Evolutionary conservation across 2,888 invertebrate genomes (phyloP), one percentile per base, ranked within the genome.

Genomic region (Taenaris catops): DNA sequence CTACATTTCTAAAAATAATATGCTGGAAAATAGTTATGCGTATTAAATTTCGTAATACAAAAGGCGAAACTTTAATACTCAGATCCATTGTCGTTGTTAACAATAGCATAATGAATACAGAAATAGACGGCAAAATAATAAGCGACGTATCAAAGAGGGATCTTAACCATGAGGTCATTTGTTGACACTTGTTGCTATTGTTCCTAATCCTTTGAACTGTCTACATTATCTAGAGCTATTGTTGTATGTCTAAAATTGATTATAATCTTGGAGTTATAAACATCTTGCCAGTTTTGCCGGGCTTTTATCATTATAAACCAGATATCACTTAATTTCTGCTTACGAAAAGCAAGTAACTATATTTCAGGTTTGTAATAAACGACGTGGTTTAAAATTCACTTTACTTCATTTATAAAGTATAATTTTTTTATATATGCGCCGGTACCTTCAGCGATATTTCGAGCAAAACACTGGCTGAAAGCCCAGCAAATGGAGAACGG

Each of bases 401-500:
- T n/a, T n/a, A n/a, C n/a, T n/a, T n/a, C n/a, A n/a, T n/a, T n/a
- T n/a, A n/a, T n/a, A n/a, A n/a, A n/a, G n/a, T n/a, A n/a, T n/a
- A n/a, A n/a, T n/a, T n/a, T n/a, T n/a, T n/a, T n/a, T n/a, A n/a
- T n/a, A n/a, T n/a, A n/a, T n/a, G n/a, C n/a, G n/a, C n/a, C n/a
- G 2, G 36, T 55, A 0, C 80, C 83, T 0, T 58, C 66, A 0
- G 69, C 62, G 0, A 29, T 83, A 3, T 58, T 63, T 0, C 50
- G 57, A 0, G 76, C 84, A 0, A 75, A 79, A 1, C 69, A 78
- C 7, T 95, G 91, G 94, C 90, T 92, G 36, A 68, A 88, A 6
- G 73, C 63, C 2, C 89, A 90, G 31, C 94, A 94, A 61, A 76
- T 92, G 69, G 92, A 93, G 58, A 93, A 93, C 52, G 94, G 94